These are phyloP conservation scores for Nesogale talazaci DNA, from an alignment of 2,113 vertebrate species.

Conservation along the genomic window DNA sequence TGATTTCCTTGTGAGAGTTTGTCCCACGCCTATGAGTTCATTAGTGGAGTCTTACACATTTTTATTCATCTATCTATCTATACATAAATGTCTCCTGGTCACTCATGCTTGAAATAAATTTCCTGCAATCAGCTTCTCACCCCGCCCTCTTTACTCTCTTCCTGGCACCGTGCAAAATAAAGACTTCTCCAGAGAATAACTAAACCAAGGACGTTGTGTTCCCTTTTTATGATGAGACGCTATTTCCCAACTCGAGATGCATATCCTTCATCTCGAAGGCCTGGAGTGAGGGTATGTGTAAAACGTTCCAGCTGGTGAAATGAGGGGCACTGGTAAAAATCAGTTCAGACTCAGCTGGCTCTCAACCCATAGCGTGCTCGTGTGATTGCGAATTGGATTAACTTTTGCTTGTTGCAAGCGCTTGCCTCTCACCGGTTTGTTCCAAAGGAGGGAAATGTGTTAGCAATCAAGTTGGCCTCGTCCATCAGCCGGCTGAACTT, in stretches of 20 bases:
- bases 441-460: background rate
- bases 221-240: constrained; percentile 43
- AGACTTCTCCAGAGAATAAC: constrained; percentile 57
- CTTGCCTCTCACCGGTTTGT: background rate
- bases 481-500: rapidly evolving
- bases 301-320: constrained; percentile 66
- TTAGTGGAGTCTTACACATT: background rate
- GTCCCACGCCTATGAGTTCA: background rate
- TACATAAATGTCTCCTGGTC: constrained; percentile 34
- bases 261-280: constrained; percentile 54
- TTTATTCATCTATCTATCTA: background rate
- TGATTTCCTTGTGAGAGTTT: constrained; percentile 31
- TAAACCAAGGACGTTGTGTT: constrained; percentile 57
- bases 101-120: constrained; percentile 44
- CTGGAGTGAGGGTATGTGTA: constrained; percentile 5
- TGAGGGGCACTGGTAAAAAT: constrained; percentile 19
- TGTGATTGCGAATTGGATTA: constrained; percentile 39
- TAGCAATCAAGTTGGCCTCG: background rate
- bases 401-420: background rate
- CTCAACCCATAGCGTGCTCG: background rate
- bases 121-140: background rate
- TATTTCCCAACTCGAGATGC: constrained; percentile 64
- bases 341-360: constrained; percentile 17
- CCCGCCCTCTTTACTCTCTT: background rate
- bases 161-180: background rate